phyloP scores from a whole-genome alignment of 2,797 vertebrate species.

The Bovichtus variegatus region DNA sequence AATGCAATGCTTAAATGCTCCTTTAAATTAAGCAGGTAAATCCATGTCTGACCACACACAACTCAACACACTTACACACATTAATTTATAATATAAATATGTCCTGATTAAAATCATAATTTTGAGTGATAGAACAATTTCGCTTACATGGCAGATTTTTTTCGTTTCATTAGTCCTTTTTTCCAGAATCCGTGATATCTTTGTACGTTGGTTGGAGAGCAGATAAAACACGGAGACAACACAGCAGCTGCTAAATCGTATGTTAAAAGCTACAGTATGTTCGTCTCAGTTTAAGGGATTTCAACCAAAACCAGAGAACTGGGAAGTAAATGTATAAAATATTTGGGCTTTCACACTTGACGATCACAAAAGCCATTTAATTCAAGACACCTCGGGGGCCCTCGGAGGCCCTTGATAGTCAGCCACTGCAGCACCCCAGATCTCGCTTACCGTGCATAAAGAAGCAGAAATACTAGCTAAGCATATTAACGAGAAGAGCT shows the following conservation, averaged over 20 bases:
- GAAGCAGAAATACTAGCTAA: slow-evolving; percentile 13
- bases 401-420: slow-evolving; percentile 29
- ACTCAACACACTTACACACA: not conserved
- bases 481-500: slow-evolving; percentile 35
- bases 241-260: slow-evolving; percentile 24
- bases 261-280: not conserved
- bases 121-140: not conserved
- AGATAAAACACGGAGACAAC: not conserved
- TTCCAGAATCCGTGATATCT: not conserved
- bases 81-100: not conserved
- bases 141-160: not conserved
- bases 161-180: not conserved
- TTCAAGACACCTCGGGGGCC: slow-evolving; percentile 25
- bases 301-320: slow-evolving; percentile 9
- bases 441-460: slow-evolving; percentile 49
- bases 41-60: not conserved
- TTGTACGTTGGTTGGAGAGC: not conserved
- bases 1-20: not conserved
- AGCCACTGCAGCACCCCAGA: slow-evolving; percentile 29
- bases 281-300: slow-evolving; percentile 26
- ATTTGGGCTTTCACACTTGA: slow-evolving; percentile 29
- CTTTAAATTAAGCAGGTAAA: not conserved
- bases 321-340: slow-evolving; percentile 16
- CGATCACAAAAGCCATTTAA: slow-evolving; percentile 31
- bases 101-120: not conserved